A percentile compares a stretch with the other conserved stretches of the same genome.
Conservation (phyloP, 2,113 vertebrate genomes). For the Rhombomys opimus region DNA sequence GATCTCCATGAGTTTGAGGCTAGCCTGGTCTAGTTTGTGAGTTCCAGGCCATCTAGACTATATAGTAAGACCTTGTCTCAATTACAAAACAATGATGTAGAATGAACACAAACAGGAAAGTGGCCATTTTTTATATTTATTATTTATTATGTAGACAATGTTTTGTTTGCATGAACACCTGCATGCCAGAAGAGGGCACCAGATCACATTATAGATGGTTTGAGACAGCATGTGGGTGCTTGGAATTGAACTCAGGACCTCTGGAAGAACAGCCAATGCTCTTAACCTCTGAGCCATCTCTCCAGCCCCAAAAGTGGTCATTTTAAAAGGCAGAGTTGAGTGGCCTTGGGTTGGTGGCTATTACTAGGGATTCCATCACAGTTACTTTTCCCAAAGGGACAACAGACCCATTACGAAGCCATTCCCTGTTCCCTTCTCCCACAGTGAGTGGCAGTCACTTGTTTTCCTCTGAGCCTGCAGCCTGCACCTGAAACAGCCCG, state of each 20-base stretch:
- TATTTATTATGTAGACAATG: too few relatives aligned
- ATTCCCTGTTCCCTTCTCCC: background rate
- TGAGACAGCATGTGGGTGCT: too few relatives aligned
- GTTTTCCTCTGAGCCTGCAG: conserved; percentile 2
- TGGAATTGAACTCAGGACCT: too few relatives aligned
- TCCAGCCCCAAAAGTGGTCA: background rate
- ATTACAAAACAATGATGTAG: background rate
- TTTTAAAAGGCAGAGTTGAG: background rate
- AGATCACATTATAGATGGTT: too few relatives aligned
- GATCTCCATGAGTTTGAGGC: background rate
- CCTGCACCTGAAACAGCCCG: background rate
- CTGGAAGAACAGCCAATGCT: too few relatives aligned
- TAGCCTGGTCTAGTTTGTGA: background rate
- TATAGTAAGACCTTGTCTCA: background rate
- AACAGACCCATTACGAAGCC: background rate
- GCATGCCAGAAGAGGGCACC: too few relatives aligned
- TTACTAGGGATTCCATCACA: background rate
- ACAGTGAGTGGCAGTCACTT: background rate
- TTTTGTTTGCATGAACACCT: too few relatives aligned
- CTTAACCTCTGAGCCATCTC: too few relatives aligned
- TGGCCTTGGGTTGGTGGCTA: background rate
- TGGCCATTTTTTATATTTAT: too few relatives aligned
- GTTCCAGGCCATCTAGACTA: background rate
- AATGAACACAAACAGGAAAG: background rate
- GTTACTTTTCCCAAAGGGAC: background rate